These are phyloP conservation scores for Pipa parva DNA, from an alignment of 2,113 vertebrate species.

Conservation along the genomic window DNA sequence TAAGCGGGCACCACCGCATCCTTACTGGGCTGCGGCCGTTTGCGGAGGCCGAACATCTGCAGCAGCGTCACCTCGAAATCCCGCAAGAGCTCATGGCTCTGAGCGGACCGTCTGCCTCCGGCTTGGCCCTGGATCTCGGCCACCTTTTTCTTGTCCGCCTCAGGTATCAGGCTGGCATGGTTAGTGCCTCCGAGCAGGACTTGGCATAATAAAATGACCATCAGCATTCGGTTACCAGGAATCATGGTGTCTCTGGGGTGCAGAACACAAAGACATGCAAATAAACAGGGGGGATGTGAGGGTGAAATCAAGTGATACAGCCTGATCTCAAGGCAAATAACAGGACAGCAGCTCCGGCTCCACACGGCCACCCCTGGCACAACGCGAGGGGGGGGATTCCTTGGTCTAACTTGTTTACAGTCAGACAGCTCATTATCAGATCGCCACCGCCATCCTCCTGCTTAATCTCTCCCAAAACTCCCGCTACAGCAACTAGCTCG, in stretches of 20 bases:
- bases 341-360: slow-evolving; percentile 42
- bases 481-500: background rate
- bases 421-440: slow-evolving; percentile 69
- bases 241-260: slow-evolving; percentile 97
- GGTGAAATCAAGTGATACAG: slow-evolving; percentile 49
- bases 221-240: slow-evolving; percentile 99
- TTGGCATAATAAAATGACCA: slow-evolving; percentile 99
- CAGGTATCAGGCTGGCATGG: slow-evolving; percentile 97
- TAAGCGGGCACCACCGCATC: slow-evolving; percentile 84
- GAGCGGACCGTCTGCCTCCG: slow-evolving; percentile 73
- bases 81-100: slow-evolving; percentile 95
- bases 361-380: slow-evolving; percentile 16
- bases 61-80: slow-evolving; percentile 97
- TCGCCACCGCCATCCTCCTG: slow-evolving; percentile 61
- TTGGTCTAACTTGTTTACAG: slow-evolving; percentile 67
- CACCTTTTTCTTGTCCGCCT: slow-evolving; percentile 93
- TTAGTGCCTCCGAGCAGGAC: slow-evolving; percentile 94
- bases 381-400: slow-evolving; percentile 47
- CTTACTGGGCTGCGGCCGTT: slow-evolving; percentile 86
- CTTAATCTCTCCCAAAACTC: background rate
- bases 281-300: slow-evolving; percentile 40
- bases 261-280: slow-evolving; percentile 54
- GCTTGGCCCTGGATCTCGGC: slow-evolving; percentile 79
- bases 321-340: background rate
- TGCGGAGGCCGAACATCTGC: slow-evolving; percentile 96